phyloP scores from a whole-genome alignment of 1,140 invertebrate genomes.

The Fopius arisanus region DNA sequence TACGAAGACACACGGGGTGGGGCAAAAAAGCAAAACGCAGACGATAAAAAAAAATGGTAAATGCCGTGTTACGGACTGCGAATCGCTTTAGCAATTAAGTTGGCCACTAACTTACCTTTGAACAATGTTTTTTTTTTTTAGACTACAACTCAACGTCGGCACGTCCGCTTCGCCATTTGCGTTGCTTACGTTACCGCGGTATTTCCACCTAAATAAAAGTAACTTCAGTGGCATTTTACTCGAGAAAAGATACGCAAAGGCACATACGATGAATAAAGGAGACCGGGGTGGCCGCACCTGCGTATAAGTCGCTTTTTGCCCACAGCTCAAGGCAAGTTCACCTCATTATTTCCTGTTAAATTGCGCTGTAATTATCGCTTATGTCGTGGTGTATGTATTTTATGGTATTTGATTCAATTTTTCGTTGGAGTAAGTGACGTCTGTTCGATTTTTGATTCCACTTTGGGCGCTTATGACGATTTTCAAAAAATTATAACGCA shows the following conservation, averaged over 20 bases:
- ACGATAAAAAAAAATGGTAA: background rate
- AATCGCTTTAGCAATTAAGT: conserved; percentile 38
- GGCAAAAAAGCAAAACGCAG: background rate
- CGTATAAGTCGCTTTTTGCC: conserved; percentile 26
- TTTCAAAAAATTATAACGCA: background rate
- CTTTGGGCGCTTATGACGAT: no score
- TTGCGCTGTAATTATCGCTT: conserved; percentile 43
- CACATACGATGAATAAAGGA: background rate
- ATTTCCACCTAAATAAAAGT: conserved; percentile 32
- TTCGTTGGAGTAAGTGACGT: background rate
- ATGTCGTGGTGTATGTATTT: background rate
- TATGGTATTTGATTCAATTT: conserved; percentile 17
- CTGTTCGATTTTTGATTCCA: conserved; percentile 5
- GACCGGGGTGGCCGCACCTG: conserved; percentile 30
- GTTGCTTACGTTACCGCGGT: conserved; percentile 34
- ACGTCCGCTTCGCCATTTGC: conserved; percentile 36
- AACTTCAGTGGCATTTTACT: conserved; percentile 6
- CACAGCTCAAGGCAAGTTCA: conserved; percentile 29
- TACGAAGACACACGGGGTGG: background rate
- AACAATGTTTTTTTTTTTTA: conserved; percentile 29
- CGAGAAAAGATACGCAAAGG: background rate
- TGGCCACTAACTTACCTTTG: conserved; percentile 20
- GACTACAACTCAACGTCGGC: background rate
- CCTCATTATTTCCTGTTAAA: conserved; percentile 45
- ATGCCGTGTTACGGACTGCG: background rate